These are phyloP conservation scores for Procapra przewalskii DNA, from an alignment of 2,113 vertebrate genomes.

Conservation along the genomic window DNA sequence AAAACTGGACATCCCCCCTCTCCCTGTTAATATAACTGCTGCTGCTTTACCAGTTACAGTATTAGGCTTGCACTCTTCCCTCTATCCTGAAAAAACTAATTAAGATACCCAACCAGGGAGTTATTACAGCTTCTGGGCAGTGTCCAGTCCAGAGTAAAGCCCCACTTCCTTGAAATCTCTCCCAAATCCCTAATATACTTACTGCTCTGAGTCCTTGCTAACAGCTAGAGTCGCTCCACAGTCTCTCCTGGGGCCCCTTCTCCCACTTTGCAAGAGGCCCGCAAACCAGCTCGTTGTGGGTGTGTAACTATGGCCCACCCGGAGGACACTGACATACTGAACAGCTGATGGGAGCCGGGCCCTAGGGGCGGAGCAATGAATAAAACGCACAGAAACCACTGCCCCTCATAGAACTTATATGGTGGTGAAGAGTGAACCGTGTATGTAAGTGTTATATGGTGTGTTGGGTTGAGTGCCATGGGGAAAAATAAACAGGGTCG, in stretches of 20 bases:
- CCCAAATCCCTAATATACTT: background rate
- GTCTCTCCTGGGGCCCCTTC: background rate
- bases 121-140: background rate
- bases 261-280: background rate
- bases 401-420: background rate
- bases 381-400: background rate
- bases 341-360: background rate
- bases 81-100: background rate
- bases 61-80: background rate
- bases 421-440: background rate
- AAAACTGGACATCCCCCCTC: background rate
- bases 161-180: background rate
- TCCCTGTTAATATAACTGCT: background rate
- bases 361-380: background rate
- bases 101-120: background rate
- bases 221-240: accelerated
- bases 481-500: background rate
- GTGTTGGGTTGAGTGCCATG: background rate
- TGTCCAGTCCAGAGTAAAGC: background rate
- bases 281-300: background rate
- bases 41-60: background rate
- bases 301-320: background rate
- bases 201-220: background rate
- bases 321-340: background rate
- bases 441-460: background rate